A percentile compares a stretch with the other conserved stretches of the same genome.
Conservation (phyloP, 2,113 vertebrate genomes). For the Elaphurus davidianus region DNA sequence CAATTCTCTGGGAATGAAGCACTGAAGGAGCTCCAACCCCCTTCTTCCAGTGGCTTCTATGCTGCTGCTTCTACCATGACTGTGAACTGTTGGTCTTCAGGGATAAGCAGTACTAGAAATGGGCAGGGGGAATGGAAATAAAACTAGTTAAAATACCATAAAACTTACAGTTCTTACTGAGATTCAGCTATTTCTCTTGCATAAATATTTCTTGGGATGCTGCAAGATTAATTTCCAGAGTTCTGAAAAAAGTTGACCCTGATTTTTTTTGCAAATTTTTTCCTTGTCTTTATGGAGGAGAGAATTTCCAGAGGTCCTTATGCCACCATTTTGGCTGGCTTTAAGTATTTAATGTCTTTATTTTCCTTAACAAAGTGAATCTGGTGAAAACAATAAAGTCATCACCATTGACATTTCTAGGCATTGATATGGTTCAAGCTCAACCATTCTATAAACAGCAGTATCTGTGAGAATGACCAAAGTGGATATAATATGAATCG, state of each 20-base stretch:
- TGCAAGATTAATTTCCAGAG: background rate
- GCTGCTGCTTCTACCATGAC: background rate
- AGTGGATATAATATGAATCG: conserved; percentile 2
- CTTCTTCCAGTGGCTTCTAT: background rate
- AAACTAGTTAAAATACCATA: background rate
- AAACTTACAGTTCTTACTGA: background rate
- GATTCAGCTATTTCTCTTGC: background rate
- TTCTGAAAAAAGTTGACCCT: conserved; percentile 12
- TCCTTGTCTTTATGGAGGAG: background rate
- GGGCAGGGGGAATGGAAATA: background rate
- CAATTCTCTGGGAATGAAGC: background rate
- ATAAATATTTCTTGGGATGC: background rate
- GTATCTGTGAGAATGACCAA: conserved; percentile 39
- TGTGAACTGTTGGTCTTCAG: background rate
- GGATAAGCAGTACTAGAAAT: background rate
- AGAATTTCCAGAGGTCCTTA: background rate
- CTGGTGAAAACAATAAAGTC: conserved; percentile 63
- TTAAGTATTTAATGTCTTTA: conserved; percentile 58
- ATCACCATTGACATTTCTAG: conserved; percentile 52
- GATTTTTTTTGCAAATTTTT: background rate
- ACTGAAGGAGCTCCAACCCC: background rate
- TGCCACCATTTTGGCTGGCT: conserved; percentile 14
- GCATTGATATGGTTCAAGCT: conserved; percentile 42
- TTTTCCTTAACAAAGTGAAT: conserved; percentile 50
- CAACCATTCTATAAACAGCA: conserved; percentile 46